Evolutionary conservation across 2,797 vertebrate species (phyloP).

Genomic region (Liparis tanakae): DNA sequence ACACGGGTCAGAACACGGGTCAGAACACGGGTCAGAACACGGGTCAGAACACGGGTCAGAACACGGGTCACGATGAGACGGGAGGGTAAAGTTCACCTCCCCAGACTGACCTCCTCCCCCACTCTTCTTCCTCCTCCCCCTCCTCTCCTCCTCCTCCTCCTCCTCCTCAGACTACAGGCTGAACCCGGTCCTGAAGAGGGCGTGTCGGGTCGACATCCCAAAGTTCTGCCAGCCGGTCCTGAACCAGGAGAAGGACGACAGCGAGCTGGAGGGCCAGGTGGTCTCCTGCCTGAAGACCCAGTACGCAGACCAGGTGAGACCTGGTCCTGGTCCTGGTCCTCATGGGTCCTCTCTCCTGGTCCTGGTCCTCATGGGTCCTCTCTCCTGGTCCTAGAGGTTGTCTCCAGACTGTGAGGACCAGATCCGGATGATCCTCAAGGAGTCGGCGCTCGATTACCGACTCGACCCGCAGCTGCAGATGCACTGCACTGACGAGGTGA

Average conservation of each 20-base stretch:
- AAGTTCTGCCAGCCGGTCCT: slow-evolving; percentile 95
- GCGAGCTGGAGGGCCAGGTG: slow-evolving; percentile 93
- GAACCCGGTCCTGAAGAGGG: slow-evolving; percentile 93
- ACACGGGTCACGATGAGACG: slow-evolving; percentile 77
- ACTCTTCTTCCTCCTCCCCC: not conserved
- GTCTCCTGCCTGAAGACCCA: slow-evolving; percentile 96
- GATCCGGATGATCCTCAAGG: slow-evolving; percentile 94
- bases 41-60: too few relatives aligned
- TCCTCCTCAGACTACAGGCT: slow-evolving; percentile 89
- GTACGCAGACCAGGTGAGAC: slow-evolving; percentile 91
- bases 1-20: slow-evolving; percentile 82
- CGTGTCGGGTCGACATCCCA: slow-evolving; percentile 96
- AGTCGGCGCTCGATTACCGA: slow-evolving; percentile 95
- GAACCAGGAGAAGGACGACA: slow-evolving; percentile 90
- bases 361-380: too few relatives aligned
- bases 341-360: too few relatives aligned
- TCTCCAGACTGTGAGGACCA: slow-evolving; percentile 96
- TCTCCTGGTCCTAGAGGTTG: slow-evolving; percentile 79
- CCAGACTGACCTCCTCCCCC: not conserved
- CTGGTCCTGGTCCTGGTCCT: too few relatives aligned
- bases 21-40: too few relatives aligned
- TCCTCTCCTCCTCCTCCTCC: not conserved
- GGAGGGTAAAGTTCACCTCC: not conserved
- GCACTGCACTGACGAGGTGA: slow-evolving; percentile 93
- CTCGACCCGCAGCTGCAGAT: slow-evolving; percentile 96